These are phyloP conservation scores for Phacellophora camtschatica DNA, from an alignment of 30 jellyfish, hydroid and myxozoan species.

Conservation along the genomic window DNA sequence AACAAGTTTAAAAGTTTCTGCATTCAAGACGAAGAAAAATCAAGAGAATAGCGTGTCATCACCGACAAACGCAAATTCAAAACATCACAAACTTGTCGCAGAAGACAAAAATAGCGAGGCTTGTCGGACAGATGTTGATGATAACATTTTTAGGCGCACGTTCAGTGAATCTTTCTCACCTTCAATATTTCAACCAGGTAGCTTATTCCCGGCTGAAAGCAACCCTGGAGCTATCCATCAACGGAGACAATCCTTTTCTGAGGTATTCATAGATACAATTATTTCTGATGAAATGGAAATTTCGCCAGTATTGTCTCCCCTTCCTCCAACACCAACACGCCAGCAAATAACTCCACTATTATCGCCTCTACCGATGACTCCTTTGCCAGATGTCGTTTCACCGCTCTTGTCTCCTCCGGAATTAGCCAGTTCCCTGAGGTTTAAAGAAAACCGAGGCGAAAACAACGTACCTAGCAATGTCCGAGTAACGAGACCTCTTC, in stretches of 20 bases:
- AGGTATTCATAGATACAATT: neutral
- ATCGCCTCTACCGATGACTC: constrained; percentile 90
- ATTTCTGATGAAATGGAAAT: neutral
- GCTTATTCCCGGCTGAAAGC: neutral
- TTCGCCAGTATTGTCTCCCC: constrained; percentile 25
- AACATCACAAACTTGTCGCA: too few species aligned
- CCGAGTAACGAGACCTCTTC: constrained; percentile 32
- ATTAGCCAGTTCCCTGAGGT: constrained; percentile 63
- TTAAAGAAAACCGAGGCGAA: constrained; percentile 31
- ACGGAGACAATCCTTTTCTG: neutral
- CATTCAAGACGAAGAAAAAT: too few species aligned
- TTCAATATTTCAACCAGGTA: too few species aligned
- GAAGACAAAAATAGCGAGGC: too few species aligned
- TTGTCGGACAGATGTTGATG: too few species aligned
- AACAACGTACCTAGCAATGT: neutral
- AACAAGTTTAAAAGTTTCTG: too few species aligned
- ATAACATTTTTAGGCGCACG: too few species aligned
- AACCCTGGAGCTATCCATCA: neutral
- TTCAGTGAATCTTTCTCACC: too few species aligned
- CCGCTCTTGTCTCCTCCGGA: constrained; percentile 84
- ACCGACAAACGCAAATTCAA: too few species aligned
- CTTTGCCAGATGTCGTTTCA: constrained; percentile 71
- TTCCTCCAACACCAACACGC: constrained; percentile 60
- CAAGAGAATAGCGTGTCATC: too few species aligned
- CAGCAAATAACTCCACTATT: constrained; percentile 41